Evolutionary conservation across 2,797 vertebrate species (phyloP).

Genomic region (Siniperca obscura): DNA sequence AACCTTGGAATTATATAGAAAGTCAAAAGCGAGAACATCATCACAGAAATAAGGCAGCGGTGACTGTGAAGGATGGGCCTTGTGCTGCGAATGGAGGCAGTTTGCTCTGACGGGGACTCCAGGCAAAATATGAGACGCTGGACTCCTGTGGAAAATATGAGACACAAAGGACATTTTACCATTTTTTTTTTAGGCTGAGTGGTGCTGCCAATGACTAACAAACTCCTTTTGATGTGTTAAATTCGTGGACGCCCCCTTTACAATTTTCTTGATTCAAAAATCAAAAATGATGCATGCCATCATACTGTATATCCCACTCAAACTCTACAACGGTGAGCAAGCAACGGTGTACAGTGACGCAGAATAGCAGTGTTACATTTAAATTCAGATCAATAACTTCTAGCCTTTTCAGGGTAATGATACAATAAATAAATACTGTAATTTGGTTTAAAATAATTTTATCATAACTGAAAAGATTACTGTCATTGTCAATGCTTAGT

Average conservation of each 20-base stretch:
- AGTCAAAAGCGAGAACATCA: background rate
- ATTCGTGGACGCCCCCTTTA: background rate
- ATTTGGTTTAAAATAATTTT: background rate
- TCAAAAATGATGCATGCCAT: background rate
- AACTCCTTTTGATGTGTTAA: background rate
- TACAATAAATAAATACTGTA: background rate
- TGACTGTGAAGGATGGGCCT: background rate
- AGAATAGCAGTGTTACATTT: background rate
- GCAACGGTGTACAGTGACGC: background rate
- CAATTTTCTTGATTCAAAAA: background rate
- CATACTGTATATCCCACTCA: background rate
- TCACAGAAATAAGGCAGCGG: background rate
- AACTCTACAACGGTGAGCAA: background rate
- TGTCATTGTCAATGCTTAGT: background rate
- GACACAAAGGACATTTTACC: background rate
- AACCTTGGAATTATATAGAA: background rate
- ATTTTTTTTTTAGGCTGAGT: background rate
- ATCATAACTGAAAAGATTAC: background rate
- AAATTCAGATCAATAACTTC: constrained; percentile 1
- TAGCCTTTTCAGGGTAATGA: background rate
- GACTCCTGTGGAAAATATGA: background rate
- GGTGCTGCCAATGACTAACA: too few species aligned
- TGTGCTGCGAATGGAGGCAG: background rate
- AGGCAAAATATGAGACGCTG: background rate
- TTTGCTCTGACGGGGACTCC: background rate